These are phyloP conservation scores for Chondrilla cf. caribensis DNA, from an alignment of 37 sponge, comb jelly and placozoan genomes.

Conservation along the genomic window DNA sequence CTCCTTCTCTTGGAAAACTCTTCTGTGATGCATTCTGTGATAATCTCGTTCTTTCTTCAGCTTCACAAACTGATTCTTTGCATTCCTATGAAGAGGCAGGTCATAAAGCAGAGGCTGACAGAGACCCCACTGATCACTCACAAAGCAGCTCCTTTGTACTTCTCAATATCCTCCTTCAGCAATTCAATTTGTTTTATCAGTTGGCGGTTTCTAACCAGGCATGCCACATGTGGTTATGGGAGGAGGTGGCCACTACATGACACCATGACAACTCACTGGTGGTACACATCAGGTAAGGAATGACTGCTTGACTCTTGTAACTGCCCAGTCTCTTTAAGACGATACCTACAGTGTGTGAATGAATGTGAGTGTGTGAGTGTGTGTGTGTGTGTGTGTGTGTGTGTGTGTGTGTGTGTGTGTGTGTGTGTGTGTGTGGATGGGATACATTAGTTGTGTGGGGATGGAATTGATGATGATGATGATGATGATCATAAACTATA, in stretches of 20 bases:
- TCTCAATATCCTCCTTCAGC: slow-evolving; percentile 47
- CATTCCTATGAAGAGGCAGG: slow-evolving; percentile 30
- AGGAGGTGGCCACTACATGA: not conserved
- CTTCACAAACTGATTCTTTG: slow-evolving; percentile 71
- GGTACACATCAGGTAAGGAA: slow-evolving; percentile 64
- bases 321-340: slow-evolving; percentile 21
- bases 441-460: too few species aligned
- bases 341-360: slow-evolving; percentile 36
- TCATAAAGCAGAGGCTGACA: not conserved
- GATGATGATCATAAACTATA: too few species aligned
- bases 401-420: too few species aligned
- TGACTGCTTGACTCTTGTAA: slow-evolving; percentile 24
- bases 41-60: slow-evolving; percentile 94
- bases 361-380: not conserved
- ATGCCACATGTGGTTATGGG: too few species aligned
- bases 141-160: slow-evolving; percentile 58
- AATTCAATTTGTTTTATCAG: slow-evolving; percentile 61
- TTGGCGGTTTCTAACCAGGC: slow-evolving; percentile 50
- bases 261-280: slow-evolving; percentile 44
- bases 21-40: slow-evolving; percentile 95
- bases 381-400: too few species aligned
- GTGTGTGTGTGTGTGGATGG: too few species aligned
- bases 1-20: slow-evolving; percentile 87
- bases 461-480: too few species aligned
- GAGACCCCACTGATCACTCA: slow-evolving; percentile 10